A percentile compares a stretch with the other conserved stretches of the same genome.
Conservation (phyloP, 2,113 vertebrate species). For the Bettongia penicillata region DNA sequence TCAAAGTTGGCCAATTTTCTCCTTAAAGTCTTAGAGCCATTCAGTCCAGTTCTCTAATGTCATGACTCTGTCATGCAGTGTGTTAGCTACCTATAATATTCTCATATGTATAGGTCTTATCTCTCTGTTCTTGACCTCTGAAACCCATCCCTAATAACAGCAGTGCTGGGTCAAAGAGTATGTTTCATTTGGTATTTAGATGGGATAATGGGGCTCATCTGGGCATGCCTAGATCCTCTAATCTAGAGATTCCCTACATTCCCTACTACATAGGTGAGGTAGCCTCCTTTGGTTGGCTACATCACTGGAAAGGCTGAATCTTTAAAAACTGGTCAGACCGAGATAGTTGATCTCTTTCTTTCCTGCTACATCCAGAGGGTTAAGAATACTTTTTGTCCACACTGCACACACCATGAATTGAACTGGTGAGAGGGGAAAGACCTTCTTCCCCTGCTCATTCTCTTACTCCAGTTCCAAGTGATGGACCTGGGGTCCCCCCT, state of each 20-base stretch:
- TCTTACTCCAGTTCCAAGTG: not conserved
- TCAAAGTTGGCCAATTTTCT: not conserved
- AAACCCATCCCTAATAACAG: not conserved
- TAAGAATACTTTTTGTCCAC: not conserved
- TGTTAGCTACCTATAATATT: not conserved
- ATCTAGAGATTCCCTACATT: not conserved
- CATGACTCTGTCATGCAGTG: not conserved
- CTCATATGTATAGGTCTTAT: not conserved
- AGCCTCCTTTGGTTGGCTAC: not conserved
- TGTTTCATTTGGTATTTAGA: not conserved
- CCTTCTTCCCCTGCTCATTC: not conserved
- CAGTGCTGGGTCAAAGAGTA: not conserved
- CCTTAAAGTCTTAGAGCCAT: not conserved
- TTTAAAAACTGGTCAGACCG: not conserved
- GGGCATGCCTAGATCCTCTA: not conserved
- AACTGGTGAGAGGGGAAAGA: not conserved
- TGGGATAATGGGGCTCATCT: not conserved
- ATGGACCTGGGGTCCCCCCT: not conserved
- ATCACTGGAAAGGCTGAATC: not conserved
- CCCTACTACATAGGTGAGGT: not conserved
- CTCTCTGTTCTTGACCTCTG: not conserved
- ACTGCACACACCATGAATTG: not conserved
- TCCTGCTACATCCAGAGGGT: not conserved
- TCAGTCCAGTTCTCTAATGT: not conserved
- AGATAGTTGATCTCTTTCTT: not conserved